Conservation (phyloP, 2,113 vertebrate genomes). For the Corvus cornix region DNA sequence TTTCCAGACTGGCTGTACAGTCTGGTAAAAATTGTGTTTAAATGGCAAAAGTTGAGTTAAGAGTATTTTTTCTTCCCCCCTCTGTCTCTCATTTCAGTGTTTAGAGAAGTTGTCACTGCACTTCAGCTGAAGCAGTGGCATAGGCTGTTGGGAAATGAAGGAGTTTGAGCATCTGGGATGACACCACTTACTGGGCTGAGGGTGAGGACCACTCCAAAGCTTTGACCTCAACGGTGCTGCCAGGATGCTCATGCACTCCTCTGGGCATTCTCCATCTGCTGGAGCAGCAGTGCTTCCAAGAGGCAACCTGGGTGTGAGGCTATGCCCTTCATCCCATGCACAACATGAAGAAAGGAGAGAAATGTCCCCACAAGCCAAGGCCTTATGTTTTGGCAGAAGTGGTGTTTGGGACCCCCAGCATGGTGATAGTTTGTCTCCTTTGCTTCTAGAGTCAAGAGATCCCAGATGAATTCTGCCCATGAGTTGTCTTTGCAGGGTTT, state of each 20-base stretch:
- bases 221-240: not conserved
- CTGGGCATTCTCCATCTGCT: not conserved
- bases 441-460: not conserved
- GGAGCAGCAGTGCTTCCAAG: not conserved
- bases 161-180: not conserved
- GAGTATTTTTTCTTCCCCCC: not conserved
- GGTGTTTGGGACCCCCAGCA: accelerated
- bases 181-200: not conserved
- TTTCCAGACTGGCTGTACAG: slow-evolving; percentile 42
- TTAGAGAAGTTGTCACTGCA: not conserved
- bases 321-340: accelerated
- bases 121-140: not conserved
- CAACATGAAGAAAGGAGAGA: not conserved
- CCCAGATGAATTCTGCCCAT: not conserved
- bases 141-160: not conserved
- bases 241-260: not conserved
- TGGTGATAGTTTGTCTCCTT: not conserved
- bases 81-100: not conserved
- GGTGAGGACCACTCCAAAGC: not conserved
- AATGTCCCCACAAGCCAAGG: not conserved
- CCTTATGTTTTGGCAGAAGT: not conserved
- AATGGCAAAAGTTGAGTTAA: not conserved
- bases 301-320: not conserved
- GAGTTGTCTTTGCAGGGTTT: not conserved
- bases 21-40: slow-evolving; percentile 34